Evolutionary conservation across 2,888 invertebrate genomes (phyloP).

Genomic region (Steinernema hermaphroditum): DNA sequence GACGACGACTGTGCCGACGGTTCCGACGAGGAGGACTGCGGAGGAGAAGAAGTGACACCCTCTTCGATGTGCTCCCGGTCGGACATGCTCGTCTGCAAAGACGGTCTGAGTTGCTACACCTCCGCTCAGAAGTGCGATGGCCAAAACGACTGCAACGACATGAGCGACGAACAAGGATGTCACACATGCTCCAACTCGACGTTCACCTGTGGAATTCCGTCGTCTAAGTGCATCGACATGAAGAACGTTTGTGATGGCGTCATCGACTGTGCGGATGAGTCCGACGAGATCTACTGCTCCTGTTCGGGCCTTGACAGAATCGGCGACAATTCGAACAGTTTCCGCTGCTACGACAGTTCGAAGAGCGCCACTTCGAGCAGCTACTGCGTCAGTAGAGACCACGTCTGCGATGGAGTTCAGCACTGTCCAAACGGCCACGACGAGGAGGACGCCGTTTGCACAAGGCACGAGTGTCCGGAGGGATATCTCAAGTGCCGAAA

Average conservation of each 20-base stretch:
- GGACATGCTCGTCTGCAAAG: constrained; percentile 26
- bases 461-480: constrained; percentile 30
- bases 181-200: constrained; percentile 35
- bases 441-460: constrained; percentile 33
- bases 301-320: not conserved
- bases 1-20: constrained; percentile 72
- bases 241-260: constrained; percentile 47
- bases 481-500: constrained; percentile 35
- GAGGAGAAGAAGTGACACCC: not conserved
- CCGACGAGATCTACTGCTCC: constrained; percentile 45
- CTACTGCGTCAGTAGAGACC: constrained; percentile 16
- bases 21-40: constrained; percentile 74
- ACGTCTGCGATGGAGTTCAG: constrained; percentile 37
- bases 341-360: constrained; percentile 28
- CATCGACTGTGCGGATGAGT: constrained; percentile 47
- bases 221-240: constrained; percentile 36
- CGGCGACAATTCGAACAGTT: constrained; percentile 12
- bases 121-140: constrained; percentile 70
- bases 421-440: constrained; percentile 32
- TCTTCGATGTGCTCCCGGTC: not conserved
- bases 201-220: constrained; percentile 33
- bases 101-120: constrained; percentile 32
- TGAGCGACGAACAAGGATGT: constrained; percentile 73
- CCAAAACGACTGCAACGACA: constrained; percentile 72
- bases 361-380: constrained; percentile 18